Evolutionary conservation across 2,113 vertebrate genomes (phyloP).

Genomic region (Dipodomys stephensi): DNA sequence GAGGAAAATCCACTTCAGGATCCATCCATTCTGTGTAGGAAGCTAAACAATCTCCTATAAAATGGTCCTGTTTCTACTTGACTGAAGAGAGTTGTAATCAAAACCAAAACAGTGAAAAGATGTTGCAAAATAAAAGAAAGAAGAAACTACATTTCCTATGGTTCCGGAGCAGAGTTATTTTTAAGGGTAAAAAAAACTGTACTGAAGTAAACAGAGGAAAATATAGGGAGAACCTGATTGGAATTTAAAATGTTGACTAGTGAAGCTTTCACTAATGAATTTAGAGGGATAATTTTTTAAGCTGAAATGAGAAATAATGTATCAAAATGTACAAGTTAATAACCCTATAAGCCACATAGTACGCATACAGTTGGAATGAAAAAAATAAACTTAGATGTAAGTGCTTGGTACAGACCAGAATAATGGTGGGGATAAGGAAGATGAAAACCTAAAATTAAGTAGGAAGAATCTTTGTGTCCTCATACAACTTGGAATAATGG

Average conservation of each 20-base stretch:
- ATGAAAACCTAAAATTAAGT: not conserved
- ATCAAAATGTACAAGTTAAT: conserved; percentile 28
- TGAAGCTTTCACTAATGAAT: conserved; percentile 40
- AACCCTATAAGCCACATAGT: not conserved
- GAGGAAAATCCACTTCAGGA: not conserved
- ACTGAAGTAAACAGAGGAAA: conserved; percentile 20
- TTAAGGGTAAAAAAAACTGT: conserved; percentile 57
- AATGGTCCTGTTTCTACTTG: conserved; percentile 49
- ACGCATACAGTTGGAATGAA: not conserved
- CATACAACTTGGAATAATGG: not conserved
- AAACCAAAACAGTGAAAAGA: conserved; percentile 52
- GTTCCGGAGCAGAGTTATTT: conserved; percentile 52
- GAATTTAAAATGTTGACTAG: conserved; percentile 57
- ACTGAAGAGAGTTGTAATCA: conserved; percentile 6
- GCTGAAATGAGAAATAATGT: conserved; percentile 42
- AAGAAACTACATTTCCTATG: conserved; percentile 46
- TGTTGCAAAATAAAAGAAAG: conserved; percentile 44
- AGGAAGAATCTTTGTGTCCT: not conserved
- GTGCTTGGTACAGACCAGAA: not conserved
- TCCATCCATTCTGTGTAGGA: conserved; percentile 4
- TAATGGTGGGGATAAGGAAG: not conserved
- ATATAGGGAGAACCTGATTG: not conserved
- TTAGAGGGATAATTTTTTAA: conserved; percentile 9
- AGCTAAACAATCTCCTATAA: not conserved
- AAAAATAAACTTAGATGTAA: conserved; percentile 22